Base-by-base conservation (phyloP, 2,888 invertebrate genomes). In the Volucella bombylans region DNA sequence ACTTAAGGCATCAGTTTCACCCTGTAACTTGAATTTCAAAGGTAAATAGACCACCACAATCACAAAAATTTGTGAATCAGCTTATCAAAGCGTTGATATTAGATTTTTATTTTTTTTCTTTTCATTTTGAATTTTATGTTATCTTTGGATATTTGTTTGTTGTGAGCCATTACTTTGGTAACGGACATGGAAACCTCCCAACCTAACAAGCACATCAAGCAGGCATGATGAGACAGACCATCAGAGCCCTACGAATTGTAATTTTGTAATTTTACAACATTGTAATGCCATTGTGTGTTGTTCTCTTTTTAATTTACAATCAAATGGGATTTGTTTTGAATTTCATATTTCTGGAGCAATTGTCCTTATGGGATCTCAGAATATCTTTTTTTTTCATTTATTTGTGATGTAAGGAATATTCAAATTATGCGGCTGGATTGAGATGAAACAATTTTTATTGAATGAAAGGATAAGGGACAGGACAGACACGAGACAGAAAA, bases 341-440 rank as follows among this genome's bases (percentile, higher is more conserved):
- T 38, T 64, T 64, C 49, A 64, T 50, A 64, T 64, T 52, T 52
- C 6, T 4, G 10, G 41, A 12, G n/a, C 50, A 43, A 43, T 65
- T 65, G 39, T 57, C 41, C 41, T 57, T 31, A 31, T 31, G 4
- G 31, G 31, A 31, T 31, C 31, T 31, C 31, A 31, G 1, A 6
- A 1, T 31, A 31, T 31, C 6, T 31, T 31, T 31, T 39, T 41
- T 41, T n/a, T 0, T 39, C 12, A 8, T 49, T 49, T 52, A 18
- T 12, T 18, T 50, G 8, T 4, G 12, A 39, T n/a, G 11, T 52
- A 39, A 41, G 41, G 41, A 41, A 41, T 52, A 65, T 23, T 50
- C 15, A 52, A 65, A 52, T 65, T 65, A 65, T 65, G 65, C 50
- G 50, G 49, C 41, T 65, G 65, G 65, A 65, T 65, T 65, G 50